These are phyloP conservation scores for Piprites chloris DNA, from an alignment of 2,113 vertebrate genomes.

Conservation along the genomic window DNA sequence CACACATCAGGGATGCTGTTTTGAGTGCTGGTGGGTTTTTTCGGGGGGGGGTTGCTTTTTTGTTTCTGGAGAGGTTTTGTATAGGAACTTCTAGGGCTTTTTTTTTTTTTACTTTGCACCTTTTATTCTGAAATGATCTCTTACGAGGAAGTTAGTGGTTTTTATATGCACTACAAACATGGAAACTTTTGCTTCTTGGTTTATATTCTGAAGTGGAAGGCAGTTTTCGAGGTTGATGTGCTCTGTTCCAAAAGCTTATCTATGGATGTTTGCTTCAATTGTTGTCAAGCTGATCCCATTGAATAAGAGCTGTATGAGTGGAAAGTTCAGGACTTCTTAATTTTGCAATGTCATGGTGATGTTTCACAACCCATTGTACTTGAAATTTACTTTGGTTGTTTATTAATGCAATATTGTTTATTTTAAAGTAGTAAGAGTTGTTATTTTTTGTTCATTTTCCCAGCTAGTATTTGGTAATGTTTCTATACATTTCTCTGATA, in stretches of 20 bases:
- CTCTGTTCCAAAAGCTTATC: background rate
- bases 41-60: background rate
- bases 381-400: background rate
- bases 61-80: background rate
- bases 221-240: background rate
- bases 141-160: background rate
- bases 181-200: background rate
- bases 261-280: background rate
- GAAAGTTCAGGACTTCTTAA: background rate
- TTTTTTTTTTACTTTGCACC: background rate
- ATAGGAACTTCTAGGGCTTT: background rate
- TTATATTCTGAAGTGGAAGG: background rate
- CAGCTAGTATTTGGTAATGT: background rate
- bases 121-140: background rate
- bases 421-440: background rate
- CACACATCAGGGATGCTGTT: background rate
- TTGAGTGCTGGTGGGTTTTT: background rate
- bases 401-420: background rate
- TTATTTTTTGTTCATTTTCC: background rate
- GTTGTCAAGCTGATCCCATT: background rate
- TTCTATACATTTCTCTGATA: conserved; percentile 23
- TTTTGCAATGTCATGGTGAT: background rate
- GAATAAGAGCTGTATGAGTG: background rate
- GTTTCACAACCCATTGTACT: background rate
- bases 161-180: background rate